Evolutionary conservation across 2,797 vertebrate genomes (phyloP), one percentile per base, ranked within the genome.

Genomic region (Emydoidea blandingii): DNA sequence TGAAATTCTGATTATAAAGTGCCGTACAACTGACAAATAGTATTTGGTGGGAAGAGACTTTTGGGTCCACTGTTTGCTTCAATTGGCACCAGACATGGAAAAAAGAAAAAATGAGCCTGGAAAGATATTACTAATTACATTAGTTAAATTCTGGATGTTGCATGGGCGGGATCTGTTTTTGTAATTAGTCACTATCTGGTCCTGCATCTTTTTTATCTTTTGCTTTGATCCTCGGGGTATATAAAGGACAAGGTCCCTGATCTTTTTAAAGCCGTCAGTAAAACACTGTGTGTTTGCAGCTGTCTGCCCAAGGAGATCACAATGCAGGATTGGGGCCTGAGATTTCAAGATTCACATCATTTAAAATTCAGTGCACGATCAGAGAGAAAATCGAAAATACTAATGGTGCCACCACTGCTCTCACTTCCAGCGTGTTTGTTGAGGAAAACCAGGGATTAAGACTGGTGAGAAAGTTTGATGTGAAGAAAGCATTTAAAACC

Each of bases 161-260:
- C n/a, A 2, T 29, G 23, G 54, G 1, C 5, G 37, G 16, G 34
- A 72, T 47, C 93, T 95, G 86, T 81, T 62, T 23, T 78, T 53
- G 78, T 74, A 86, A 91, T 94, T 94, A 91, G 52, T 94, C 80
- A 85, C 47, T 88, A 18, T 57, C 85, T 83, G 29, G 5, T 78
- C 87, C 72, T 88, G 25, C 57, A 54, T 54, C 47, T 95, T 94
- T 80, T 0, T 1, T 87, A 50, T 68, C 68, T 88, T 14, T 29
- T 19, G 86, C 11, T 57, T 80, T 57, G 57, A 89, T 94, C 16
- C 23, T 81, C n/a, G 68, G 83, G 54, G n/a, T 92, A 87, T 83
- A 93, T 81, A 65, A 84, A 82, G 53, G 15, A 85, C 87, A 83
- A 25, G 41, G 88, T 91, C 5, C 21, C 88, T 53, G 25, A 41